These are phyloP conservation scores for Dryadula phaetusa DNA, from an alignment of 2,888 invertebrate genomes.

Conservation along the genomic window DNA sequence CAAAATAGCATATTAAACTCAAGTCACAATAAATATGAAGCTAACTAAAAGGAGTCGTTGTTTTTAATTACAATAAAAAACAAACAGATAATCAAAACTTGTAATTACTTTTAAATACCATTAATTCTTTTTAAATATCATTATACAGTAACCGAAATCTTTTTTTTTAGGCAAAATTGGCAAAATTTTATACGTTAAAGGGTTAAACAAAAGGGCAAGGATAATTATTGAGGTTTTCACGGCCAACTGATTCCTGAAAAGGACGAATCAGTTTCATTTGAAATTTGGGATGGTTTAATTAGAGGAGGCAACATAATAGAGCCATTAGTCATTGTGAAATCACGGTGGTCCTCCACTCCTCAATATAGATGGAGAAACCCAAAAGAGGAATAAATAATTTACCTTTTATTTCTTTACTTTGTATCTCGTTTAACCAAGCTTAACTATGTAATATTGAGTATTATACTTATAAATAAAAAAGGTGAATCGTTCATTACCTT, in stretches of 20 bases:
- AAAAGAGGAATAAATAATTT: conserved; percentile 9
- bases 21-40: neutral
- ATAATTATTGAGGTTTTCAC: conserved; percentile 33
- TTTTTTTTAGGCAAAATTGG: conserved; percentile 15
- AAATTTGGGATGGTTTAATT: conserved; percentile 28
- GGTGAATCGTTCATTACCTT: too few relatives aligned
- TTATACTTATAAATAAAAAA: too few relatives aligned
- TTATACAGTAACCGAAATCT: conserved; percentile 19
- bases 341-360: conserved; percentile 6
- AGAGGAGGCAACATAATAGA: conserved; percentile 22
- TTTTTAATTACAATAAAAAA: conserved; percentile 1
- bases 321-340: conserved; percentile 25
- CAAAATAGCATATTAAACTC: neutral
- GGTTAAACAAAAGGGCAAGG: conserved; percentile 20
- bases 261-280: conserved; percentile 26
- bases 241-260: conserved; percentile 29
- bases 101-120: conserved; percentile 21
- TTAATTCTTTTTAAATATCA: neutral
- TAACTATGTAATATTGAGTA: neutral
- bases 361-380: neutral
- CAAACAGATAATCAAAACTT: conserved; percentile 18
- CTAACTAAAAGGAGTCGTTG: neutral
- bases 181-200: conserved; percentile 26
- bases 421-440: neutral
- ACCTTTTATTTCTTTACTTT: neutral